phyloP scores from a whole-genome alignment of 2,797 vertebrate species.

The Acipenser oxyrinchus region DNA sequence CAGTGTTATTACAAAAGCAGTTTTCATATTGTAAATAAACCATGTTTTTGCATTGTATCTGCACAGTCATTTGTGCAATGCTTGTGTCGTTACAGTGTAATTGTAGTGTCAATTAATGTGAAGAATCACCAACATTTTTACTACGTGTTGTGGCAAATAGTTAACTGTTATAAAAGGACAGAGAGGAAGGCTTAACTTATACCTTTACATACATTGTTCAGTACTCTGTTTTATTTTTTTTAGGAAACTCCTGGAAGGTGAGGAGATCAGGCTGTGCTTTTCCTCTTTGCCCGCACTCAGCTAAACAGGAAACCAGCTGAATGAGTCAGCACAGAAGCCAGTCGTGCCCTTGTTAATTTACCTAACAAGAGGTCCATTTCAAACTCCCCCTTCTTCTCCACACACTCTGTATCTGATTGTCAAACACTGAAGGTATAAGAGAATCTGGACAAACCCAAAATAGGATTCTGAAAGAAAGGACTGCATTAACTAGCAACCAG shows the following conservation, averaged over 20 bases:
- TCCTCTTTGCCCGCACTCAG: slow-evolving; percentile 38
- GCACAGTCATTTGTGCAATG: too few species aligned
- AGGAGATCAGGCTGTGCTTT: slow-evolving; percentile 60
- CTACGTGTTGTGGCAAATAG: too few species aligned
- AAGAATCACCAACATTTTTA: too few species aligned
- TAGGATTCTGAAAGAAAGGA: slow-evolving; percentile 39
- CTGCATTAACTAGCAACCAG: slow-evolving; percentile 40
- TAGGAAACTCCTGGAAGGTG: slow-evolving; percentile 71
- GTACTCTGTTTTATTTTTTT: slow-evolving; percentile 15
- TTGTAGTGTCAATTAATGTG: too few species aligned
- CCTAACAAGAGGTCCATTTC: slow-evolving; percentile 62
- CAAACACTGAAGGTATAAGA: slow-evolving; percentile 25
- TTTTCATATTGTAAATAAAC: too few species aligned
- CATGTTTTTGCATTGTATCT: too few species aligned
- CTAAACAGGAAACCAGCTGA: slow-evolving; percentile 26
- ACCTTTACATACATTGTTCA: too few species aligned
- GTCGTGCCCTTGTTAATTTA: slow-evolving; percentile 61
- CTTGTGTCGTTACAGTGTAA: too few species aligned
- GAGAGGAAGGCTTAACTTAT: too few species aligned
- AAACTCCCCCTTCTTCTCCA: slow-evolving; percentile 79
- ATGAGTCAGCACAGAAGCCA: slow-evolving; percentile 44
- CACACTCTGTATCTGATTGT: slow-evolving; percentile 47
- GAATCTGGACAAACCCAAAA: slow-evolving; percentile 17
- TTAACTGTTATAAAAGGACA: too few species aligned
- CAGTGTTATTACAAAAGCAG: too few species aligned